Percentiles rank a stretch among this genome's conserved stretches.
Conservation (phyloP, 2,797 vertebrate species). For the Syngnathus acus region DNA sequence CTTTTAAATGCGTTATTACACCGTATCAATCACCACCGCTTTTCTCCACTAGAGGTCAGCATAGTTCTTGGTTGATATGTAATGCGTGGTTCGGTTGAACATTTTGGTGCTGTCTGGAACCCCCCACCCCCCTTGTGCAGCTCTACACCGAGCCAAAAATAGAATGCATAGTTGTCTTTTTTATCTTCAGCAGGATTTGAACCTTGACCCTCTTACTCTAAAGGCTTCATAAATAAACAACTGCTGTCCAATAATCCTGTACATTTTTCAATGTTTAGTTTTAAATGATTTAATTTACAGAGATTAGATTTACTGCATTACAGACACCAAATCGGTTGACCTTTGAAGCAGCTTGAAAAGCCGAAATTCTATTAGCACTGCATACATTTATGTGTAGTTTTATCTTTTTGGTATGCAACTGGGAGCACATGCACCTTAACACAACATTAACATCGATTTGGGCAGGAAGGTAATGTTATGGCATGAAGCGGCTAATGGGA, state of each 20-base stretch:
- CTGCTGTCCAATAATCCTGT: neutral
- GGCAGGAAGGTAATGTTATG: slow-evolving; percentile 4
- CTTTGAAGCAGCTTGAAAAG: neutral
- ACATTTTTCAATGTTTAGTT: neutral
- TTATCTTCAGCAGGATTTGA: neutral
- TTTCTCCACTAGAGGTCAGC: slow-evolving; percentile 14
- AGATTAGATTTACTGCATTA: neutral
- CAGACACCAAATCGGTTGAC: neutral
- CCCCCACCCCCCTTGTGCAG: too few species aligned
- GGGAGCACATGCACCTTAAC: slow-evolving; percentile 1
- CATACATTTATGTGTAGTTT: neutral
- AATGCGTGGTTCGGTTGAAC: too few species aligned
- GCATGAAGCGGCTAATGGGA: slow-evolving; percentile 10
- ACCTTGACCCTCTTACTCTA: neutral
- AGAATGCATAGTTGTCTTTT: too few species aligned
- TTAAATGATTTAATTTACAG: neutral
- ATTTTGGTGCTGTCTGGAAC: too few species aligned
- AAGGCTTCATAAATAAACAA: neutral
- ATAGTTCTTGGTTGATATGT: too few species aligned
- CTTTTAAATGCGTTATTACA: neutral
- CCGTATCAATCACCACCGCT: too few species aligned
- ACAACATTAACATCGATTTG: slow-evolving; percentile 17
- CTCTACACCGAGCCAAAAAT: too few species aligned
- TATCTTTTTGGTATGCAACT: slow-evolving; percentile 19
- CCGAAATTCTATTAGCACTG: neutral